Evolutionary conservation across 2,113 vertebrate species (phyloP).

Genomic region (Siphamia tubifer): DNA sequence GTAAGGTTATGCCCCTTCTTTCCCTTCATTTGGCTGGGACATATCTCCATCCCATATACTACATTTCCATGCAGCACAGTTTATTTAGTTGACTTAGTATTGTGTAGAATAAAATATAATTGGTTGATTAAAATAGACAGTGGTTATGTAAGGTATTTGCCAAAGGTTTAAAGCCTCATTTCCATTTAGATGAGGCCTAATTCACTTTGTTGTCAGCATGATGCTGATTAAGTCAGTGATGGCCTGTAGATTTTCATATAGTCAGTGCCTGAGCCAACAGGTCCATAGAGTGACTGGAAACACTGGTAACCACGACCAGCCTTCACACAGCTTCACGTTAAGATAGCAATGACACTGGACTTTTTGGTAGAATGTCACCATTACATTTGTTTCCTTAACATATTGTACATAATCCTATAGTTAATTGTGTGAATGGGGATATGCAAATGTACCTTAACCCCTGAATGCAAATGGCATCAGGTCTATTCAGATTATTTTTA

Average conservation of each 20-base stretch:
- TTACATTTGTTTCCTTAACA: slow-evolving; percentile 56
- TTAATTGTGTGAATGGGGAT: slow-evolving; percentile 41
- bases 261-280: slow-evolving; percentile 66
- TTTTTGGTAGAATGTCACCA: slow-evolving; percentile 43
- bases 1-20: slow-evolving; percentile 4
- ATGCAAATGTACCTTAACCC: slow-evolving; percentile 41
- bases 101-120: slow-evolving; percentile 70
- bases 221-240: slow-evolving; percentile 74
- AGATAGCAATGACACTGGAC: slow-evolving; percentile 33
- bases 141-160: slow-evolving; percentile 78
- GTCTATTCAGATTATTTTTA: slow-evolving; percentile 61
- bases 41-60: slow-evolving; percentile 31
- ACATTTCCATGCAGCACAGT: slow-evolving; percentile 43
- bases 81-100: slow-evolving; percentile 56
- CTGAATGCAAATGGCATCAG: slow-evolving; percentile 58
- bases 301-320: slow-evolving; percentile 16
- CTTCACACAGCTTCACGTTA: slow-evolving; percentile 18
- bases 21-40: slow-evolving; percentile 13
- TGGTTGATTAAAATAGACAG: slow-evolving; percentile 76
- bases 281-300: slow-evolving; percentile 46
- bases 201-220: slow-evolving; percentile 74
- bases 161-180: slow-evolving; percentile 79
- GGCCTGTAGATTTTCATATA: slow-evolving; percentile 63
- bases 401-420: slow-evolving; percentile 41
- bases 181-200: slow-evolving; percentile 83